These are phyloP conservation scores for Philereme vetulata DNA, from an alignment of 2,888 invertebrate genomes.

Conservation along the genomic window DNA sequence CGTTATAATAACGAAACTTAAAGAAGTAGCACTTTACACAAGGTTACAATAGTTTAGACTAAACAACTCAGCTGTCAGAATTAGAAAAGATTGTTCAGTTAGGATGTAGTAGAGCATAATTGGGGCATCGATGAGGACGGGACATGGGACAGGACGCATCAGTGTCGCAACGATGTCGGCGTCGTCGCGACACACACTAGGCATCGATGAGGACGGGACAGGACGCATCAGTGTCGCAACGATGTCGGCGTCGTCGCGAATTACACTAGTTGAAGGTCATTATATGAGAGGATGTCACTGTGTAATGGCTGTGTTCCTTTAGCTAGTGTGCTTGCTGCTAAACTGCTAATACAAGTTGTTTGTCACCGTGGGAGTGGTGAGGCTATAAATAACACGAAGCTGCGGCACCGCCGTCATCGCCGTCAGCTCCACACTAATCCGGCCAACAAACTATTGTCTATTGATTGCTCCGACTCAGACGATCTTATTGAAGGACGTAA, in stretches of 20 bases:
- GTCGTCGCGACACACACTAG: constrained; percentile 44
- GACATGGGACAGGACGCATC: constrained; percentile 38
- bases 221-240: constrained; percentile 43
- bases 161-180: constrained; percentile 45
- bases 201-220: constrained; percentile 1
- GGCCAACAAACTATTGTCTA: constrained; percentile 54
- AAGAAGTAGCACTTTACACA: constrained; percentile 3
- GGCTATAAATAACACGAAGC: constrained; percentile 64
- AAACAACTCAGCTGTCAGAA: too few species aligned
- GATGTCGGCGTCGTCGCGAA: constrained; percentile 25
- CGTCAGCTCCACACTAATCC: constrained; percentile 44
- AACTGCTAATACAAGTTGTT: constrained; percentile 66
- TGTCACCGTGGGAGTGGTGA: constrained; percentile 68
- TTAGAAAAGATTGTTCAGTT: too few species aligned
- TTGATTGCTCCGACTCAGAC: constrained; percentile 46
- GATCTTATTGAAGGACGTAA: constrained; percentile 50
- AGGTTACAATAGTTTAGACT: neutral
- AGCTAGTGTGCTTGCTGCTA: constrained; percentile 40
- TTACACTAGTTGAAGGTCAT: constrained; percentile 54
- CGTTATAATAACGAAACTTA: too few species aligned
- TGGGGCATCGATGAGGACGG: too few species aligned
- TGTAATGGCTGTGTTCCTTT: constrained; percentile 60
- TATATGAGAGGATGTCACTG: constrained; percentile 51
- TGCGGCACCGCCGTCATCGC: constrained; percentile 47
- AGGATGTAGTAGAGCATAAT: too few species aligned